Evolutionary conservation across 2,797 vertebrate species (phyloP).

Genomic region (Tiaroga cobitis): DNA sequence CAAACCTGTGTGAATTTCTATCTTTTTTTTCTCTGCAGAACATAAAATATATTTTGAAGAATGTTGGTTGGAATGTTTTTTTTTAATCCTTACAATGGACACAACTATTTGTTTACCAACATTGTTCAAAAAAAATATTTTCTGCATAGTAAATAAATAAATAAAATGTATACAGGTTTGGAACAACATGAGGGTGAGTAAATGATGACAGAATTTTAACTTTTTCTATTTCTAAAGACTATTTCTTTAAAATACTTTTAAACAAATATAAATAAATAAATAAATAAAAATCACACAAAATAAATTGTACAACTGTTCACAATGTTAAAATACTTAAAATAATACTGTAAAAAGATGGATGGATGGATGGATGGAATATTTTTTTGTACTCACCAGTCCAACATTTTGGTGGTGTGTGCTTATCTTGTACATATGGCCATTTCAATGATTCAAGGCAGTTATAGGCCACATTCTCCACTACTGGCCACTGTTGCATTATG

Average conservation of each 20-base stretch:
- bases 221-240: no score
- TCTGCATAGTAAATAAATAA: background rate
- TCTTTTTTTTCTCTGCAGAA: background rate
- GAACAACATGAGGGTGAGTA: background rate
- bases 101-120: background rate
- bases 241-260: no score
- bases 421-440: background rate
- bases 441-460: background rate
- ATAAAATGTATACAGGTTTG: background rate
- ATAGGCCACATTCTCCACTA: background rate
- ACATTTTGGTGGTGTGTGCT: background rate
- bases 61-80: background rate
- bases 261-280: background rate
- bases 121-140: background rate
- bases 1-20: no score
- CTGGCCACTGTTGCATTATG: conserved; percentile 16
- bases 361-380: no score
- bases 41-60: background rate
- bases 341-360: no score
- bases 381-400: no score
- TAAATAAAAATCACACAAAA: background rate
- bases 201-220: no score
- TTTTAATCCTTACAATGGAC: background rate
- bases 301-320: background rate
- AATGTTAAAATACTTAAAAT: no score